Base-by-base conservation (phyloP, 1,140 invertebrate genomes). In the Zaprionus lachaisei region DNA sequence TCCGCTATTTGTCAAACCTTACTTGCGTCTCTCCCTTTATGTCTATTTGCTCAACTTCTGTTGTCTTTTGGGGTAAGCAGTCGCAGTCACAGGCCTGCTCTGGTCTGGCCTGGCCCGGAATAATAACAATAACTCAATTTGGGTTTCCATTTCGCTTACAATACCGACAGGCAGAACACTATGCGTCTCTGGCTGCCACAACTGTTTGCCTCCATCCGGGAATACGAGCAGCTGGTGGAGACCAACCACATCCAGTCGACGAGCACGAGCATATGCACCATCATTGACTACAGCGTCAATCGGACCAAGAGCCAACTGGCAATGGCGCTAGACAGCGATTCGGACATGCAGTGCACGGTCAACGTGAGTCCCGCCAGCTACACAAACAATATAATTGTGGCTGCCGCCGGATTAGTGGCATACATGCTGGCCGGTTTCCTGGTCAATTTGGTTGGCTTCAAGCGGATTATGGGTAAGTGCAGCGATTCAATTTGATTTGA, bases 131-230 rank as follows among this genome's bases (percentile, higher is more conserved):
- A 60, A 68, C 20, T 38, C 26, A 61, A 22, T 22, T 75, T 26
- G 17, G 4, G 5, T 7, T 37, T 24, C 41, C 41, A 47, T 47
- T 47, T 47, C 6, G 41, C 7, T 17, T 47, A n/a, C 41, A 47
- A 9, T 15, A 66, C 44, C 54, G 31, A 15, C 57, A 82, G 84
- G 0, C 90, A 90, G 41, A 91, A 92, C 49, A 92, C 85, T 7
- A 92, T 92, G 72, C 91, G 85, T 1, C 58, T 91, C 38, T 95
- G 94, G 94, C 86, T 95, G 51, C 94, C 94, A 0, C 94, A 94
- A 67, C 82, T 95, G 0, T 95, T 95, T 74, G 90, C 94, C 38
- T 94, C 93, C 22, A 92, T 94, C 24, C 92, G 92, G 80, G 74
- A 93, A 74, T 91, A 74, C 26, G 82, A 90, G 37, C 61, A 67